These are phyloP conservation scores for Paramormyrops kingsleyae DNA, from an alignment of 2,113 vertebrate genomes.

Conservation along the genomic window DNA sequence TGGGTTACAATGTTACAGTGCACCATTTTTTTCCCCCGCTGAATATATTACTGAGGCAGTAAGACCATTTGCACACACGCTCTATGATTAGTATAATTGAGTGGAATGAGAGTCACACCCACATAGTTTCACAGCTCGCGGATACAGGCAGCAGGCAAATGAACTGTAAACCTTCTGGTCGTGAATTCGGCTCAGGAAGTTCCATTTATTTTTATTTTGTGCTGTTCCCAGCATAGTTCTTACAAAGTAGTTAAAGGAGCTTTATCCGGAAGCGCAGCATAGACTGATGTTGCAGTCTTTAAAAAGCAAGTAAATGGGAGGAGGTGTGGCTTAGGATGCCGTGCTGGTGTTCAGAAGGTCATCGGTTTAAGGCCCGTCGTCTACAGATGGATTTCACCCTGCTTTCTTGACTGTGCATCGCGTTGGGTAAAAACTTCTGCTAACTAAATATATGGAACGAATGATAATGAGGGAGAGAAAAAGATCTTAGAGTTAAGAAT, in stretches of 20 bases:
- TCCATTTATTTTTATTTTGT: not conserved
- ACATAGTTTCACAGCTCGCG: not conserved
- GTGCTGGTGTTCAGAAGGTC: not conserved
- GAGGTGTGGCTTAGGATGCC: not conserved
- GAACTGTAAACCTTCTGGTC: constrained; percentile 1
- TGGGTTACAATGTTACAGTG: not conserved
- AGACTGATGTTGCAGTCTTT: not conserved
- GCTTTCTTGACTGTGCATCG: not conserved
- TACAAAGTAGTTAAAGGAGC: not conserved
- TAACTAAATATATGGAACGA: not conserved
- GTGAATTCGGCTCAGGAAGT: not conserved
- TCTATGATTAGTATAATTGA: not conserved
- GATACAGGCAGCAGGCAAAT: not conserved
- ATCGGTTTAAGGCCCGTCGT: not conserved
- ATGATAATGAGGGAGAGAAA: not conserved
- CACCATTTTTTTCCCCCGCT: not conserved
- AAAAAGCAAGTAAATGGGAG: not conserved
- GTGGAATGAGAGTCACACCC: not conserved
- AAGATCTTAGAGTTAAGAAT: not conserved
- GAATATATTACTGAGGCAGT: not conserved
- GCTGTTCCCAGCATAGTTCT: not conserved
- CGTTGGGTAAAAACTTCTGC: not conserved
- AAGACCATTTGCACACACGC: not conserved
- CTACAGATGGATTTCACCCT: not conserved
- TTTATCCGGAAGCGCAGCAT: not conserved